A percentile compares a stretch with the other conserved stretches of the same genome.
Conservation (phyloP, 1,140 invertebrate genomes). For the Hirudo medicinalis region DNA sequence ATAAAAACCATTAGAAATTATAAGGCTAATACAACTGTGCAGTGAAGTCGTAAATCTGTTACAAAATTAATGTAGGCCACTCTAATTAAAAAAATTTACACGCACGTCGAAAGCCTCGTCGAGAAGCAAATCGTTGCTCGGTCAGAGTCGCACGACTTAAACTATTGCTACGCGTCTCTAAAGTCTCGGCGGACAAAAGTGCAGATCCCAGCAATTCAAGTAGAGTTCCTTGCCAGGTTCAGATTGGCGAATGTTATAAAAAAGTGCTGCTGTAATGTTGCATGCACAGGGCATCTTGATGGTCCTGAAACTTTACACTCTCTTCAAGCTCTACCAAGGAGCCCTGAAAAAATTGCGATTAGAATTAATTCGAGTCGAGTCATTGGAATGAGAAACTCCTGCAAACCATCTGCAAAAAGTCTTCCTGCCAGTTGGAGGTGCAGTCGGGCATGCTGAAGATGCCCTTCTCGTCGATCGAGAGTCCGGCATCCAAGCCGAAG, state of each 20-base stretch:
- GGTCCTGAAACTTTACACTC: background rate
- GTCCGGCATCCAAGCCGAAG: conserved; percentile 9
- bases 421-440: background rate
- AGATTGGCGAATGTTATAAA: background rate
- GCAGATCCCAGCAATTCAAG: no score
- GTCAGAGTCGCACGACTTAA: no score
- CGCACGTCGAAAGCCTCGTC: no score
- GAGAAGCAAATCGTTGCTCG: no score
- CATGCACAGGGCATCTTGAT: background rate
- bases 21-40: no score
- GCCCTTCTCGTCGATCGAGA: conserved; percentile 7
- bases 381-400: background rate
- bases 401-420: background rate
- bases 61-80: no score
- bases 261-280: background rate
- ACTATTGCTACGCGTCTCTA: no score
- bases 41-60: no score
- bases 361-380: background rate
- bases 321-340: background rate
- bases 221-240: background rate
- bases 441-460: background rate
- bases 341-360: background rate
- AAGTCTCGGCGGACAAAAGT: no score
- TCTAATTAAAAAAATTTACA: no score
- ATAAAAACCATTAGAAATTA: no score